A percentile compares a stretch with the other conserved stretches of the same genome.
Conservation (phyloP, 2,113 vertebrate species). For the cattle (Bos taurus) region DNA sequence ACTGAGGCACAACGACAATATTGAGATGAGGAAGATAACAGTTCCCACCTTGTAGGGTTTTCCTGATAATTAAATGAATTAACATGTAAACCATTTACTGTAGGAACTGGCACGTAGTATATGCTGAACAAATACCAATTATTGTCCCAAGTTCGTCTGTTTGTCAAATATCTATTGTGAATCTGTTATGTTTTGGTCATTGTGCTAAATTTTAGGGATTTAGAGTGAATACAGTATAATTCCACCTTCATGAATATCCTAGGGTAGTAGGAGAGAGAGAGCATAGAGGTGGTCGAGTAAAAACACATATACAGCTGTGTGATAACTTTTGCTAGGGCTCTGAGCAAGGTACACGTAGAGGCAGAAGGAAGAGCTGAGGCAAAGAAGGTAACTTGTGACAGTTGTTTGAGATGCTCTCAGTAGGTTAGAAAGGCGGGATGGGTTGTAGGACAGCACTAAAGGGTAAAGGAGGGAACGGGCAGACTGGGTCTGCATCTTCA, state of each 20-base stretch:
- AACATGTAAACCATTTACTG: neutral
- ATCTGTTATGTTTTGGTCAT: neutral
- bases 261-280: neutral
- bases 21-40: neutral
- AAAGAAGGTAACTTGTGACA: neutral
- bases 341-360: neutral
- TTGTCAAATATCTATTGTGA: neutral
- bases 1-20: neutral
- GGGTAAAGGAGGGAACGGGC: neutral
- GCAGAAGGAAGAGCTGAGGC: neutral
- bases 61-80: neutral
- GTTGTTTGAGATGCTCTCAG: neutral
- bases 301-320: neutral
- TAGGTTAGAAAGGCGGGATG: neutral
- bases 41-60: neutral
- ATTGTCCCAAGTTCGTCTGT: neutral
- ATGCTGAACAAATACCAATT: neutral
- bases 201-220: neutral
- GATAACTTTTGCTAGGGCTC: neutral
- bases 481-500: neutral
- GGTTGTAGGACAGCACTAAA: neutral
- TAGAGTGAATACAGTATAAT: neutral
- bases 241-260: neutral
- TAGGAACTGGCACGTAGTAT: neutral
- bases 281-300: fast-evolving